Percentiles rank a stretch among this genome's conserved stretches.
These are phyloP conservation scores for Goniozus legneri DNA, from an alignment of 1,140 invertebrate genomes.

Conservation along the genomic window DNA sequence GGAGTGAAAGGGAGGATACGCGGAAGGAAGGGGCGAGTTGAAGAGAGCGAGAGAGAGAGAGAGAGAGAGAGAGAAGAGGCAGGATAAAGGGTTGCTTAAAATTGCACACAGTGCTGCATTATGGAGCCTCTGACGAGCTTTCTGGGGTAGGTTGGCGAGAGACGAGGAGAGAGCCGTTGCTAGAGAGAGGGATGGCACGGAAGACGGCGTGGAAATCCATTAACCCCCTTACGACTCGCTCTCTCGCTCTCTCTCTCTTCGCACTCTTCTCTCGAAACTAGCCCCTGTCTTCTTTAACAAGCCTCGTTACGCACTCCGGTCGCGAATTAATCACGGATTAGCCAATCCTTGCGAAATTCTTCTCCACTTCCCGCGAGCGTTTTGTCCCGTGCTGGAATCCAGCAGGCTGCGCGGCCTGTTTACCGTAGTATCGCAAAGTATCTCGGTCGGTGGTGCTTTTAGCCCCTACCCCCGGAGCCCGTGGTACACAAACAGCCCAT, in stretches of 20 bases:
- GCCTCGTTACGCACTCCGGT: not conserved
- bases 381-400: no score
- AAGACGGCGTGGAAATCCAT: conserved; percentile 37
- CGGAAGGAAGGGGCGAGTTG: conserved; percentile 5
- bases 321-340: not conserved
- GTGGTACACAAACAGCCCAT: no score
- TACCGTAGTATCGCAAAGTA: no score
- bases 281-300: not conserved
- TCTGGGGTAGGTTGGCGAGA: no score
- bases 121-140: conserved; percentile 51
- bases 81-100: conserved; percentile 54
- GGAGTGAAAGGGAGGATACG: conserved; percentile 1
- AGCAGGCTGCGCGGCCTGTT: no score
- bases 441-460: no score
- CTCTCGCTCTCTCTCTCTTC: conserved; percentile 1
- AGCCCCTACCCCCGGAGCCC: no score
- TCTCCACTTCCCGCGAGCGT: no score
- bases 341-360: no score
- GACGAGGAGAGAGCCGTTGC: no score
- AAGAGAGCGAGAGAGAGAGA: conserved; percentile 11
- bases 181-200: conserved; percentile 24
- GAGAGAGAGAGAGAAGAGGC: conserved; percentile 16
- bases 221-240: conserved; percentile 28
- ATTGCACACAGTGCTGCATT: conserved; percentile 52
- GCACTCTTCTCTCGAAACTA: not conserved